Conservation (phyloP, 2,113 vertebrate genomes). For the Brachionichthys hirsutus region DNA sequence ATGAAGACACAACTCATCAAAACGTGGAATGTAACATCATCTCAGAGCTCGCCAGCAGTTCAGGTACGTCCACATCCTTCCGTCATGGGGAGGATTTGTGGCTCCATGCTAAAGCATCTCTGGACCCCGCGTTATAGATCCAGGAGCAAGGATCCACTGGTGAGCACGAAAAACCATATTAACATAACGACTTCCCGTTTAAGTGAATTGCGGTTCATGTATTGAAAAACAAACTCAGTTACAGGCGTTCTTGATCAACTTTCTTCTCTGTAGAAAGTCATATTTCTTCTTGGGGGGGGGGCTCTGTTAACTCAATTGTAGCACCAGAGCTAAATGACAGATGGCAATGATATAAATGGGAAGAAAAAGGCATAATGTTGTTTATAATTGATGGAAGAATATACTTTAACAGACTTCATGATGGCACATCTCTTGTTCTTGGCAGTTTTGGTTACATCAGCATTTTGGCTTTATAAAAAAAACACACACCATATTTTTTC, state of each 20-base stretch:
- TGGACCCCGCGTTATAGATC: constrained; percentile 33
- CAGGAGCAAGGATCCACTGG: constrained; percentile 56
- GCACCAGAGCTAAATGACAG: constrained; percentile 39
- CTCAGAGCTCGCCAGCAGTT: constrained; percentile 38
- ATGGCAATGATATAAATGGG: background rate
- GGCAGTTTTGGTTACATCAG: constrained; percentile 64
- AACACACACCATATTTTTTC: background rate
- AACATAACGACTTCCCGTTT: constrained; percentile 74
- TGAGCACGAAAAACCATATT: constrained; percentile 61
- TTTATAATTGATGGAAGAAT: background rate
- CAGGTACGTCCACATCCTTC: constrained; percentile 32
- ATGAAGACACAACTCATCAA: constrained; percentile 35
- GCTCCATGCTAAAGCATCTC: constrained; percentile 32
- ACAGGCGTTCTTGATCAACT: constrained; percentile 63
- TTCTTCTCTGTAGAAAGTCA: constrained; percentile 50
- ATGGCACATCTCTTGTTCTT: constrained; percentile 10
- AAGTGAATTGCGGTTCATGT: constrained; percentile 69
- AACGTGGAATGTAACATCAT: constrained; percentile 21
- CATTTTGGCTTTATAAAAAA: constrained; percentile 49
- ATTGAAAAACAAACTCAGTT: constrained; percentile 71
- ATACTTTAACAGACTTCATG: background rate
- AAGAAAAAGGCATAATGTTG: constrained; percentile 2
- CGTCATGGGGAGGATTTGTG: constrained; percentile 21
- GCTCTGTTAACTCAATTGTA: constrained; percentile 23
- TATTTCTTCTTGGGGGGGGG: constrained; percentile 32